Conservation (phyloP, 2,888 invertebrate species). For the Bellardia bayeri region DNA sequence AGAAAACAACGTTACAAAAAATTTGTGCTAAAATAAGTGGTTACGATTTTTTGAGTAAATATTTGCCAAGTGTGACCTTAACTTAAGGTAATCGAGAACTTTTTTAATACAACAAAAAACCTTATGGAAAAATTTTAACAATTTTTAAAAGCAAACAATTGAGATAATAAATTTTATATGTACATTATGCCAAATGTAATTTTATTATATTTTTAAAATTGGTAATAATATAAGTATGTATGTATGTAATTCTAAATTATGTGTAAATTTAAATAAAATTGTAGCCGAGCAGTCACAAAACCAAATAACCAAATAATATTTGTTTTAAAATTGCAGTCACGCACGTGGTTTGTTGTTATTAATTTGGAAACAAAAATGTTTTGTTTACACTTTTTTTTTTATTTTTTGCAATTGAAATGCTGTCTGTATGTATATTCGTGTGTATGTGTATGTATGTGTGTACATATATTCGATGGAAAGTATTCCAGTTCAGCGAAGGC, state of each 20-base stretch:
- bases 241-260: not conserved
- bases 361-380: not conserved
- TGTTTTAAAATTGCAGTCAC: not conserved
- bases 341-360: not conserved
- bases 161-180: too few relatives aligned
- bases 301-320: slow-evolving; percentile 1
- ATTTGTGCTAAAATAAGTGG: too few relatives aligned
- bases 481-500: not conserved
- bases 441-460: too few relatives aligned
- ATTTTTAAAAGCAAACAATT: too few relatives aligned
- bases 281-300: not conserved
- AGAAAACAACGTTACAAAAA: too few relatives aligned
- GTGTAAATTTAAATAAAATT: not conserved
- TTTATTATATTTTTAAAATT: not conserved
- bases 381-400: not conserved
- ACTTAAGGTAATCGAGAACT: too few relatives aligned
- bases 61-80: too few relatives aligned
- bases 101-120: too few relatives aligned
- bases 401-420: not conserved
- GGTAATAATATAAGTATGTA: not conserved
- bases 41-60: too few relatives aligned
- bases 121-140: too few relatives aligned
- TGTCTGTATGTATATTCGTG: not conserved
- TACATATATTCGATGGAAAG: not conserved
- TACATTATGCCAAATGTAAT: not conserved